These are phyloP conservation scores for Sclerurus mexicanus DNA, from an alignment of 2,113 vertebrate species.

Conservation along the genomic window DNA sequence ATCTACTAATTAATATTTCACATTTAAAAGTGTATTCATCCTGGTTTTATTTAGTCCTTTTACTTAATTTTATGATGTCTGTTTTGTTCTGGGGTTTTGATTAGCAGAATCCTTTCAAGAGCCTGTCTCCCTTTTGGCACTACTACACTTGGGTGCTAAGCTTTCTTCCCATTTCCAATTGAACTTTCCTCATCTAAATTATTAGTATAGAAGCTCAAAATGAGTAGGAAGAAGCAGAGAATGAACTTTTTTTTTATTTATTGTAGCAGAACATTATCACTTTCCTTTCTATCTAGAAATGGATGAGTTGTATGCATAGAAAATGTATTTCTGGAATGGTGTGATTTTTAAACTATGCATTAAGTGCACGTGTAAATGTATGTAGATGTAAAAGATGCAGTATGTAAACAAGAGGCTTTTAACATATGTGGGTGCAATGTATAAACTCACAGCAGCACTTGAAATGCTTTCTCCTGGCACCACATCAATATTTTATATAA, in stretches of 20 bases:
- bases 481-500: constrained; percentile 33
- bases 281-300: background rate
- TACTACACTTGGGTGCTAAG: background rate
- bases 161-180: background rate
- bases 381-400: background rate
- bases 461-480: background rate
- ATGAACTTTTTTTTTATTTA: background rate
- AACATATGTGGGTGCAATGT: background rate
- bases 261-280: background rate
- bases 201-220: background rate
- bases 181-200: background rate
- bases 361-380: rapidly evolving
- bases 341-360: background rate
- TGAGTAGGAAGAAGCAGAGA: background rate
- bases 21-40: background rate
- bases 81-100: background rate
- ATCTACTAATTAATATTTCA: background rate
- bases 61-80: background rate
- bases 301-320: background rate
- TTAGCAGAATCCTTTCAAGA: constrained; percentile 30
- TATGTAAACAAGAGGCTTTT: background rate
- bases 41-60: background rate
- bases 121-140: background rate
- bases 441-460: background rate
- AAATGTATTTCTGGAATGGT: background rate